Evolutionary conservation across 1,140 invertebrate genomes (phyloP).

Genomic region (Magallana angulata): DNA sequence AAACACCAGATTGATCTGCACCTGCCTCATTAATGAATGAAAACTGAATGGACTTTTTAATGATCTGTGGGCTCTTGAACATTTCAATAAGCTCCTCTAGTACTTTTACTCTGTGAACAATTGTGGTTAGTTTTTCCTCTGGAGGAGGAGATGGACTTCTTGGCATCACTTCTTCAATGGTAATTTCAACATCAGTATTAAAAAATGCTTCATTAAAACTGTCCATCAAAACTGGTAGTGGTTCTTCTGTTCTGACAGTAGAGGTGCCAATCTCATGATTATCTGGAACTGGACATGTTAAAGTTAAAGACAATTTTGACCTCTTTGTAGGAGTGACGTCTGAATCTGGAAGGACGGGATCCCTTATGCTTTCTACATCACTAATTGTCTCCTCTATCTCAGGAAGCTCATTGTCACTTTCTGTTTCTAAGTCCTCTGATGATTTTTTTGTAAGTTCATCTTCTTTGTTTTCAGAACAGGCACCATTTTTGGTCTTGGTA

Average conservation of each 20-base stretch:
- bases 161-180: too few relatives aligned
- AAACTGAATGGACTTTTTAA: not conserved
- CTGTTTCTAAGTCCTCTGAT: not conserved
- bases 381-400: not conserved
- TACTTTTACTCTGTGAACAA: not conserved
- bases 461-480: not conserved
- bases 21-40: slow-evolving; percentile 29
- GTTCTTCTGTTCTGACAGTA: too few relatives aligned
- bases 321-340: too few relatives aligned
- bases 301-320: too few relatives aligned
- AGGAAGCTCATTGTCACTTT: not conserved
- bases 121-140: not conserved
- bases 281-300: too few relatives aligned
- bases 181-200: too few relatives aligned
- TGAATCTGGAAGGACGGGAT: too few relatives aligned
- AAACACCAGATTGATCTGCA: slow-evolving; percentile 37
- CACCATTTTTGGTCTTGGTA: not conserved
- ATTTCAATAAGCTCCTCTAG: not conserved
- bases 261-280: too few relatives aligned
- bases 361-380: too few relatives aligned
- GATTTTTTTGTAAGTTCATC: not conserved
- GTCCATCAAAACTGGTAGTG: too few relatives aligned
- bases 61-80: not conserved
- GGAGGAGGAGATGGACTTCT: not conserved
- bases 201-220: too few relatives aligned